A percentile compares a stretch with the other conserved stretches of the same genome.
phyloP scores from a whole-genome alignment of 2,113 vertebrate species.

The Lates calcarifer region DNA sequence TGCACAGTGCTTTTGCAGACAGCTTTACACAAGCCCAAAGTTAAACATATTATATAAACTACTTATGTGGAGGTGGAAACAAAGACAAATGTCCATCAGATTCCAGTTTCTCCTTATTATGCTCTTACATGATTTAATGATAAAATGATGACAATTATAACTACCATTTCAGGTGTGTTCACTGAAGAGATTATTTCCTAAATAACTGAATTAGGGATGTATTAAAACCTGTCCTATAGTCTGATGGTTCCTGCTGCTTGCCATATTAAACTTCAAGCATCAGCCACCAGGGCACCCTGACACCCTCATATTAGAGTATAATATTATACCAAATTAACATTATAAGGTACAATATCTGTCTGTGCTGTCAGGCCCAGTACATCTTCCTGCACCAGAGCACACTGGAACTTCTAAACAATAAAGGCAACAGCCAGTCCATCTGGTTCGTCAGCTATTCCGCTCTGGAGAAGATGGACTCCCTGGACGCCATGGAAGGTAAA shows the following conservation, averaged over 20 bases:
- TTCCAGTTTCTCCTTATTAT: background rate
- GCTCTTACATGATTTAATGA: background rate
- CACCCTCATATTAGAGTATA: too few relatives aligned
- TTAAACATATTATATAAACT: background rate
- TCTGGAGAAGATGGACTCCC: constrained; percentile 98
- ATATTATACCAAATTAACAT: background rate
- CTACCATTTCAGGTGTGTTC: background rate
- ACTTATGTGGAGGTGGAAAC: background rate
- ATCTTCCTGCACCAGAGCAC: constrained; percentile 98
- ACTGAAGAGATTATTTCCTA: background rate
- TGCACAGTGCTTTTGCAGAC: background rate
- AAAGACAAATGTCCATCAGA: constrained; percentile 4
- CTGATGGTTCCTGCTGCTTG: background rate
- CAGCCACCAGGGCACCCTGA: background rate
- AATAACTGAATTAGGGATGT: background rate
- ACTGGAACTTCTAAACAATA: constrained; percentile 92
- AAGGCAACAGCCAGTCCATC: constrained; percentile 92
- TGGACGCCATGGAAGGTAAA: constrained; percentile 99
- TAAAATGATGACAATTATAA: background rate
- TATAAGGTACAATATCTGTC: background rate
- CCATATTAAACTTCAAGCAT: background rate
- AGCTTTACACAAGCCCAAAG: background rate
- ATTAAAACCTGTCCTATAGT: background rate
- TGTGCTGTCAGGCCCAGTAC: constrained; percentile 91
- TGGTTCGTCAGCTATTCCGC: constrained; percentile 98